phyloP scores from a whole-genome alignment of 2,113 vertebrate species.

The Stegostoma tigrinum region DNA sequence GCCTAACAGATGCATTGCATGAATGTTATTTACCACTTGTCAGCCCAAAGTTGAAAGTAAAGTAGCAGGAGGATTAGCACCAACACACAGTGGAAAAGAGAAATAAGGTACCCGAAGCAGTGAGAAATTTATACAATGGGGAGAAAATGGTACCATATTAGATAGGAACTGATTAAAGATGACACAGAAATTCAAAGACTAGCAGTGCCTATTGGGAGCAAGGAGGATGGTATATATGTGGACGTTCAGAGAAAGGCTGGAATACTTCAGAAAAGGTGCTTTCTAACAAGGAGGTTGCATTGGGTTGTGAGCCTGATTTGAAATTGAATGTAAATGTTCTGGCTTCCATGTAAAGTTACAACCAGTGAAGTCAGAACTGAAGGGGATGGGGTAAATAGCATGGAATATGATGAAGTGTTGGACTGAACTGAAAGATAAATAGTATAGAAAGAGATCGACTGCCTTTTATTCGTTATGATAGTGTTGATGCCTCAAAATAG shows the following conservation, averaged over 20 bases:
- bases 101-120: neutral
- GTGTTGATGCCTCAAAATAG: too few species aligned
- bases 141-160: neutral
- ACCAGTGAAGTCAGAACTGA: neutral
- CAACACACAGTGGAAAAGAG: neutral
- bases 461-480: too few species aligned
- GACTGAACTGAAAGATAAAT: neutral
- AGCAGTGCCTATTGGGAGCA: too few species aligned
- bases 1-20: too few species aligned
- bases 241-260: neutral
- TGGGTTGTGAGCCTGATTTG: neutral
- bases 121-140: neutral
- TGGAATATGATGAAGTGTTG: neutral
- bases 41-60: neutral
- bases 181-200: neutral
- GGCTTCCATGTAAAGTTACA: neutral
- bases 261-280: neutral
- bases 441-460: neutral
- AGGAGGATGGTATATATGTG: neutral
- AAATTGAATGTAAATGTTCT: neutral
- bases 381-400: neutral
- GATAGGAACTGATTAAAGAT: neutral
- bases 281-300: neutral
- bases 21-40: neutral
- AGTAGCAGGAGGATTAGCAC: neutral